Base-by-base conservation (phyloP, 2,888 invertebrate species). In the Rhodophaea formosa region DNA sequence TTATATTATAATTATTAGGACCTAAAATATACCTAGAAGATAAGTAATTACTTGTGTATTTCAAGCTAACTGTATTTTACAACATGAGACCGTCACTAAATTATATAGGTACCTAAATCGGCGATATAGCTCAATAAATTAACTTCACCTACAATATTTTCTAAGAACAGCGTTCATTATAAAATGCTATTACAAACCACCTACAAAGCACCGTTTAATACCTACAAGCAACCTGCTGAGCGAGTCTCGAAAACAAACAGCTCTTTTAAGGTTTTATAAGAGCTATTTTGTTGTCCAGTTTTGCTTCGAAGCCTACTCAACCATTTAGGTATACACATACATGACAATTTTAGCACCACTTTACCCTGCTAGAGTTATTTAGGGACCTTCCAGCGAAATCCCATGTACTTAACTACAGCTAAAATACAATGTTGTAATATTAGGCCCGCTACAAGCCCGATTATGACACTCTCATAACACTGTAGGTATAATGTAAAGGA, bases 191-290 rank as follows among this genome's bases (percentile, higher is more conserved):
- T 52, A 43, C 32, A 46, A 17, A 12, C 17, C 46, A 46, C 29
- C 8, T 43, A 47, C 60, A 23, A 58, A 57, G 51, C 46, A 57
- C 15, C 12, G 16, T 46, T 46, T 54, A 42, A 47, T 30, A 49
- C 23, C 57, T n/a, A 44, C 16, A 56, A 44, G 53, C 39, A 35
- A 43, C 59, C 56, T 14, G 54, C 58, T 57, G 59, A 15, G 59
- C 57, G 12, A 30, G 29, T 42, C 45, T 49, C 47, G 58, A 42
- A 51, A 59, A 62, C 60, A 60, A 60, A 58, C 53, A 46, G 53
- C 39, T 49, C 49, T 23, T 51, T 52, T 47, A 53, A 56, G 46
- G n/a, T n/a, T n/a, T n/a, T n/a, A n/a, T n/a, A n/a, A n/a, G n/a
- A n/a, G n/a, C n/a, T n/a, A n/a, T n/a, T n/a, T n/a, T n/a, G n/a